These are phyloP conservation scores for Pseudorasbora parva DNA, from an alignment of 2,113 vertebrate genomes.

Conservation along the genomic window DNA sequence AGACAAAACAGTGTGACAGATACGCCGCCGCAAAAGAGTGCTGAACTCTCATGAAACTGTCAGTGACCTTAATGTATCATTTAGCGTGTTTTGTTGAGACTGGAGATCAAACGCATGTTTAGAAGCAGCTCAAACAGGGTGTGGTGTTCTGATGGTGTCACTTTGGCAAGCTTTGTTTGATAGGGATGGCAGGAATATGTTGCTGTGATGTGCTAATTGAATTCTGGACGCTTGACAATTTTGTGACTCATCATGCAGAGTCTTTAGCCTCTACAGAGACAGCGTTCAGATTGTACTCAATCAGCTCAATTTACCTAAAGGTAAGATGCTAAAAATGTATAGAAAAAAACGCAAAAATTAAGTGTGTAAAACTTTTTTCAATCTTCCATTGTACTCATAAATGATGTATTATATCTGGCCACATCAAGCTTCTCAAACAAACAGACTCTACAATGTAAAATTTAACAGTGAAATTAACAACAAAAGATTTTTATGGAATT, in stretches of 20 bases:
- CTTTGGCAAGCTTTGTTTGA: conserved; percentile 36
- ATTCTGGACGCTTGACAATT: conserved; percentile 31
- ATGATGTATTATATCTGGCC: neutral
- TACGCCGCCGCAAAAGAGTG: neutral
- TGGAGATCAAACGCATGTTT: conserved; percentile 35
- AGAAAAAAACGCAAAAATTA: neutral
- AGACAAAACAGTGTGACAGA: conserved; percentile 32
- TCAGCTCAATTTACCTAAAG: neutral
- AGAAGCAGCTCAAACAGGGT: conserved; percentile 31
- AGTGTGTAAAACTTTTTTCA: neutral
- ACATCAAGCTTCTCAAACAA: neutral
- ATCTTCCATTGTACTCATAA: neutral
- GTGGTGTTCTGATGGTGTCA: conserved; percentile 31
- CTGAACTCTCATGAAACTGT: conserved; percentile 19
- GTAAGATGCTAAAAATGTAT: neutral
- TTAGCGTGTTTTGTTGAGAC: conserved; percentile 22
- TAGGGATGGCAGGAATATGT: conserved; percentile 30
- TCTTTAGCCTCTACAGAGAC: neutral
- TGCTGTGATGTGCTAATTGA: conserved; percentile 44
- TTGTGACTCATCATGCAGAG: conserved; percentile 15
- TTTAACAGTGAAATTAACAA: too few relatives aligned
- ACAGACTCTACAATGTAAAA: too few relatives aligned
- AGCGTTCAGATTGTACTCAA: neutral
- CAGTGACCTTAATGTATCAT: conserved; percentile 35
- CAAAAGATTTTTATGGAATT: too few relatives aligned